A percentile compares a stretch with the other conserved stretches of the same genome.
Evolutionary conservation across 2,888 invertebrate genomes (phyloP).

Genomic region (Hyposoter didymator): DNA sequence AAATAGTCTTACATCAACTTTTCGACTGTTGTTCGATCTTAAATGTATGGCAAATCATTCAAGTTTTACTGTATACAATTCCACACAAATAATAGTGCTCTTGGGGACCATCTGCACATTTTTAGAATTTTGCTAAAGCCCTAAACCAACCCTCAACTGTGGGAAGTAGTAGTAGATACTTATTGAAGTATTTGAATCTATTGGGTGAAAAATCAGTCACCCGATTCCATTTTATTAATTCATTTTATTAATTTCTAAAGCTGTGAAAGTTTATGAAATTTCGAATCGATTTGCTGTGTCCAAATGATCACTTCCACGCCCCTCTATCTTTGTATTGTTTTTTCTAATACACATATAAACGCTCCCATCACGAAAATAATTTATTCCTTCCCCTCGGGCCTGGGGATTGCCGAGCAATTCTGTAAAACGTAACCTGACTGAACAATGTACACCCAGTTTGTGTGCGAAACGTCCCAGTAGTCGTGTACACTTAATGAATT

Average conservation of each 20-base stretch:
- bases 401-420: not conserved
- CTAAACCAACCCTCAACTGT: not conserved
- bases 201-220: no score
- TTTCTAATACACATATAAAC: not conserved
- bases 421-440: conserved; percentile 21
- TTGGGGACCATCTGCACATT: not conserved
- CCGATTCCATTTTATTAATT: no score
- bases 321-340: not conserved
- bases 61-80: not conserved
- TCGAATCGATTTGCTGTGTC: not conserved
- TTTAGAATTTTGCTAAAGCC: not conserved
- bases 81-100: not conserved
- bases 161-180: not conserved
- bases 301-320: not conserved
- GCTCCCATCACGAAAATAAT: not conserved
- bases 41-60: not conserved
- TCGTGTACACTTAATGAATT: conserved; percentile 18
- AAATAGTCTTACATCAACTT: not conserved
- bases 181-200: no score
- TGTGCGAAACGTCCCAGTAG: conserved; percentile 1
- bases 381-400: conserved; percentile 19
- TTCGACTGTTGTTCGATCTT: not conserved
- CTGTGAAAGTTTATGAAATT: not conserved
- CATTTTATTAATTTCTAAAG: not conserved
- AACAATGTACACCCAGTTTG: not conserved